Evolutionary conservation across 2,797 vertebrate species (phyloP), one percentile per base, ranked within the genome.

Genomic region (Sebastes hubbsi): DNA sequence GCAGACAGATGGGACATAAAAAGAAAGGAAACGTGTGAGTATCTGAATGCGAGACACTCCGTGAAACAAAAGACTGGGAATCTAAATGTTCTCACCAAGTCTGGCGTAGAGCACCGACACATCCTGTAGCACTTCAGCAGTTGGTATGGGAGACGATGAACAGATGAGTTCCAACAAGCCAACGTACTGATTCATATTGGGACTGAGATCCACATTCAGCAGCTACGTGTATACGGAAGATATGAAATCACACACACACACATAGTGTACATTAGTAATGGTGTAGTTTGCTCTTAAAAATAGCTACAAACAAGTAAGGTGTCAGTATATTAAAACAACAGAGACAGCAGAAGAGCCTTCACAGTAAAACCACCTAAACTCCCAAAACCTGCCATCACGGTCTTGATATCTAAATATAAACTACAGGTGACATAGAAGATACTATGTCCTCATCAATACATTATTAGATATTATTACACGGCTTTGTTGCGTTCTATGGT

Each of bases 161-260:
- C 95, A 95, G 64, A 96, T 87, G 38, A 94, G 78, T 46, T 96
- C 95, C 87, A 97, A 81, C 74, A 97, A 82, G 11, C 89, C 89
- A 3, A 96, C 95, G 12, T 96, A 97, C 88, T 96, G 95, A 9
- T 87, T 94, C 93, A 97, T 96, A 0, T 89, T 95, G 5, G 96
- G 95, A 72, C 76, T 91, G 29, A 0, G 8, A 2, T 96, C 91
- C 67, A 96, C 93, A 2, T 84, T 87, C 75, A 96, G 87, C 67
- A 66, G 58, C 95, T 93, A 38, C 13, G 13, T 38, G 36, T 38
- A 22, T 2, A 76, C 12, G 60, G 1, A 9, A 59, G 49, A 71
- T 3, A 63, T 3, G 46, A 1, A 18, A 54, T 12, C 27, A 83
- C 9, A 86, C 12, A 68, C 14, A 68, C 11, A 38, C 36, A 5